Percentiles rank a stretch among this genome's conserved stretches.
These are phyloP conservation scores for Coleophora deauratella DNA, from an alignment of 2,888 invertebrate species.

Conservation along the genomic window DNA sequence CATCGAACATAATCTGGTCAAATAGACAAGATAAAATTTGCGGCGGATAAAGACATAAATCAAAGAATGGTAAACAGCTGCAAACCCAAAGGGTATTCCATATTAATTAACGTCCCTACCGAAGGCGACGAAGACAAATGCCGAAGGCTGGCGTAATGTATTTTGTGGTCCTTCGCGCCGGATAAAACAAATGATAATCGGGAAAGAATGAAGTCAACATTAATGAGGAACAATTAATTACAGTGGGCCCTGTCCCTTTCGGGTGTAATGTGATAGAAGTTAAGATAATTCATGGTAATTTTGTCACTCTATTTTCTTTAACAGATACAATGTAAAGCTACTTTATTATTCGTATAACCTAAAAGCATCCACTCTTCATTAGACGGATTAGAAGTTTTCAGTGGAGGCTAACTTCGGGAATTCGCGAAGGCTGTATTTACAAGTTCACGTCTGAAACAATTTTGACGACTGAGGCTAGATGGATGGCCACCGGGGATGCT, in stretches of 20 bases:
- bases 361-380: too few relatives aligned
- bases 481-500: too few relatives aligned
- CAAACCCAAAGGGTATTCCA: constrained; percentile 64
- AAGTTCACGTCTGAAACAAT: too few relatives aligned
- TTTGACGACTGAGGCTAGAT: too few relatives aligned
- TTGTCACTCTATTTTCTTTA: constrained; percentile 11
- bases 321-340: too few relatives aligned
- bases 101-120: constrained; percentile 67
- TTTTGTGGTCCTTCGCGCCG: constrained; percentile 57
- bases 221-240: constrained; percentile 64
- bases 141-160: constrained; percentile 58
- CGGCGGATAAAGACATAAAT: constrained; percentile 47
- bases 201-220: constrained; percentile 69
- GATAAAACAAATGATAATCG: constrained; percentile 73
- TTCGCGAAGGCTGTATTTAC: too few relatives aligned
- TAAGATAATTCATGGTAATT: not conserved
- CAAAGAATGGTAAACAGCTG: constrained; percentile 52
- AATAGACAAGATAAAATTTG: constrained; percentile 25
- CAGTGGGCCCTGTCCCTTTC: constrained; percentile 27
- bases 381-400: too few relatives aligned
- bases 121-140: constrained; percentile 70
- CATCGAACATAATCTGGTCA: too few relatives aligned
- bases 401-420: too few relatives aligned
- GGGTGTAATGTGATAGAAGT: constrained; percentile 21
- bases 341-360: too few relatives aligned